Base-by-base conservation (phyloP, 2,113 vertebrate species). In the Recurvirostra avosetta region DNA sequence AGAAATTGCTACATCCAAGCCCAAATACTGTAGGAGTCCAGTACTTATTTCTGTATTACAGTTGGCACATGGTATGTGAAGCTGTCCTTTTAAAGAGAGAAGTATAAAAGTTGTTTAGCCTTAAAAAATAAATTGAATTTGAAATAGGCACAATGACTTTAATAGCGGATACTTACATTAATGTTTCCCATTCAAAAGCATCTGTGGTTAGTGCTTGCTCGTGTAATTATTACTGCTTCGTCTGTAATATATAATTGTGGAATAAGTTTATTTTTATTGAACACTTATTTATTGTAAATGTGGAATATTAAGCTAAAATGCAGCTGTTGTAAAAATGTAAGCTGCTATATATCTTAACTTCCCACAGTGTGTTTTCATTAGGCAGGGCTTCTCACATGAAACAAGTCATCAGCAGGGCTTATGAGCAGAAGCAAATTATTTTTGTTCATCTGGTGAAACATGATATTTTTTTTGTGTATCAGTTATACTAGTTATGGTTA, bases 251-350 rank as follows among this genome's bases (percentile, higher is more conserved):
- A 74, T 94, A 86, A 74, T 87, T 93, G 72, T 80, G 91, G 83
- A 90, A 80, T 90, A 83, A 73, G 88, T 92, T 86, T 72, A 40
- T 61, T 93, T 80, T 94, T 94, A 90, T 93, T 81, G 82, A 87
- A 65, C 40, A 3, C n/a, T 76, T 96, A 88, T n/a, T 95, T 96
- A 70, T 9, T 74, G 76, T 78, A 91, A 93, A 87, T n/a, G 40
- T 50, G 68, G 34, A 56, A 67, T 86, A 50, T 85, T 92, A 90
- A 86, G 16, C 75, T 70, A 21, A 66, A 90, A 83, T 40, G 40
- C 65, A 89, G 73, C 53, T 78, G 52, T 75, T 12, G 11, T 90
- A 70, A 82, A 82, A 74, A 72, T 32, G 15, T 32, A n/a, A 62
- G 67, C 43, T 85, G 61, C 67, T 49, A 0, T 72, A 3, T 40